Conservation (phyloP, 1,140 invertebrate species). For the Drosophila bipectinata region DNA sequence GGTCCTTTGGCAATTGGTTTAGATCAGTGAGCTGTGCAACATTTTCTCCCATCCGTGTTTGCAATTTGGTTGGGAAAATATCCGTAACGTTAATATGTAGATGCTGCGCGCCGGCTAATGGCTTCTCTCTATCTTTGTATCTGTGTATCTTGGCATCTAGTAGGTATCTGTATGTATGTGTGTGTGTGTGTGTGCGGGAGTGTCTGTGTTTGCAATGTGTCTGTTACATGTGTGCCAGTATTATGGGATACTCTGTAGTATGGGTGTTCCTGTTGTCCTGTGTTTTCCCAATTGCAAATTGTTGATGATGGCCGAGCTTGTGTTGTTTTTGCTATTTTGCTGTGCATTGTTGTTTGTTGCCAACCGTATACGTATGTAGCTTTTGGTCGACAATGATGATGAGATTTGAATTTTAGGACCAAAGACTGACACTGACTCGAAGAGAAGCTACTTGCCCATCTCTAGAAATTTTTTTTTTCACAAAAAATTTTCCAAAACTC, state of each 20-base stretch:
- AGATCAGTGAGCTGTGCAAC: conserved; percentile 52
- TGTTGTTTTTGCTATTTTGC: conserved; percentile 39
- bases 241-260: conserved; percentile 26
- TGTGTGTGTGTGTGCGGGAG: background rate
- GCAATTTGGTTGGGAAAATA: conserved; percentile 58
- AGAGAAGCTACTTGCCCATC: no score
- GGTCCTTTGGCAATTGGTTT: conserved; percentile 44
- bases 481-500: no score
- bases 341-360: conserved; percentile 52
- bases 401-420: conserved; percentile 26
- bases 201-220: conserved; percentile 9
- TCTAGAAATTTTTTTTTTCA: no score
- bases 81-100: conserved; percentile 65
- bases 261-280: conserved; percentile 53
- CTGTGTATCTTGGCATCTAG: background rate
- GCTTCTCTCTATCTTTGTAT: conserved; percentile 27
- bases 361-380: conserved; percentile 14
- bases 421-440: background rate
- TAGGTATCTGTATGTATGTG: background rate
- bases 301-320: conserved; percentile 67
- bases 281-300: conserved; percentile 72
- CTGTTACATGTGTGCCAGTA: conserved; percentile 34
- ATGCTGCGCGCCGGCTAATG: conserved; percentile 48
- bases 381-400: conserved; percentile 68
- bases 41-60: conserved; percentile 30